Percentiles rank a stretch among this genome's conserved stretches.
These are phyloP conservation scores for Cotesia vestalis DNA, from an alignment of 1,140 invertebrate species.

Conservation along the genomic window DNA sequence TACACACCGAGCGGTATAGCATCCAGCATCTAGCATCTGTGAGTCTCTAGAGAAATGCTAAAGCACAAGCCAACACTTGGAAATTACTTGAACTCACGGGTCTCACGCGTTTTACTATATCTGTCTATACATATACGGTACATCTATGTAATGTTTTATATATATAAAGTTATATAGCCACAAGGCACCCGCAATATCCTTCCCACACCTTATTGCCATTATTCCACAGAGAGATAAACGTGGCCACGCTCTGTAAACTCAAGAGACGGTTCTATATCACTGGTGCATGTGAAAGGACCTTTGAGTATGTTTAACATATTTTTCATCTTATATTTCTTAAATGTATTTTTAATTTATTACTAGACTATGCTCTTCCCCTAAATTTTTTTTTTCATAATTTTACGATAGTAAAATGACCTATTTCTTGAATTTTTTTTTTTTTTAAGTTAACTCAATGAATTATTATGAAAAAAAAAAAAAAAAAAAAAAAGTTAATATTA, in stretches of 20 bases:
- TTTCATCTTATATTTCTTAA: slow-evolving; percentile 1
- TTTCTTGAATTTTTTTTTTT: too few species aligned
- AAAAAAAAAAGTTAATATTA: too few species aligned
- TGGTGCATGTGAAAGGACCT: neutral
- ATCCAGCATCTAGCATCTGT: neutral
- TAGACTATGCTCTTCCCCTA: too few species aligned
- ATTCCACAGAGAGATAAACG: slow-evolving; percentile 28
- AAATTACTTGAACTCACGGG: slow-evolving; percentile 4
- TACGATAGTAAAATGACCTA: too few species aligned
- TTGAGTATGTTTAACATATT: slow-evolving; percentile 8
- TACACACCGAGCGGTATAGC: too few species aligned
- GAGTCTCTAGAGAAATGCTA: slow-evolving; percentile 11
- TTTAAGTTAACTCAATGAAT: too few species aligned
- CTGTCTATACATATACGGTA: too few species aligned
- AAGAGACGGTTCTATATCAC: neutral
- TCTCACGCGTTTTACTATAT: neutral
- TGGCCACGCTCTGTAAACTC: slow-evolving; percentile 9
- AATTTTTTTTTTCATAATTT: too few species aligned
- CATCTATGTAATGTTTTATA: neutral
- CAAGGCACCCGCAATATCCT: slow-evolving; percentile 24
- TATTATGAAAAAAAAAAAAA: too few species aligned
- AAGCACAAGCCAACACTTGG: slow-evolving; percentile 5
- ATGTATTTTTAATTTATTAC: too few species aligned
- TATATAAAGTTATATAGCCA: slow-evolving; percentile 11
- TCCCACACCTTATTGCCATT: slow-evolving; percentile 12